Conservation (phyloP, 2,888 invertebrate species). For the Eurois occulta region DNA sequence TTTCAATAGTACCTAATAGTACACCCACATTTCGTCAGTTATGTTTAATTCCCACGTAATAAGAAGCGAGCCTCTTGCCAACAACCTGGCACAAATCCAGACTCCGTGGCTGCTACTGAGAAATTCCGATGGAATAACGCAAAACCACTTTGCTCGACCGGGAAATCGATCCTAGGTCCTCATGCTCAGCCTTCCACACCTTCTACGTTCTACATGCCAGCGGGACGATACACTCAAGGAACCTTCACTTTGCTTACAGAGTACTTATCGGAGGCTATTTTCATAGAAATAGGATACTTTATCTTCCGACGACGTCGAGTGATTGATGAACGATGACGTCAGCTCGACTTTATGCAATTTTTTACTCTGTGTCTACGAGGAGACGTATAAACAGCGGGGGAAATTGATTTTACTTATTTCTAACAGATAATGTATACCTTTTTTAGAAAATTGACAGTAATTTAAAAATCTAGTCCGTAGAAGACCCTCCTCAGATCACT, state of each 20-base stretch:
- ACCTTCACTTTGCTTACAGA: conserved; percentile 48
- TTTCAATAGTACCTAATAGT: neutral
- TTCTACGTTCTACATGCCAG: conserved; percentile 3
- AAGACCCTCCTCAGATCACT: neutral
- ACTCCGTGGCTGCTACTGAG: neutral
- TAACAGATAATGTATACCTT: neutral
- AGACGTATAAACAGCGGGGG: conserved; percentile 38
- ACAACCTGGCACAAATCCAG: neutral
- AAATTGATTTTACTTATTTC: conserved; percentile 18
- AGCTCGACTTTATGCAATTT: conserved; percentile 58
- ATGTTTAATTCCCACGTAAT: neutral
- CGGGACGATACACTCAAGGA: conserved; percentile 48
- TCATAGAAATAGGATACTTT: conserved; percentile 68
- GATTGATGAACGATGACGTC: conserved; percentile 68
- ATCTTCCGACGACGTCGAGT: conserved; percentile 61
- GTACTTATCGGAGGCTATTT: conserved; percentile 62
- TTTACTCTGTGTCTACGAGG: conserved; percentile 43
- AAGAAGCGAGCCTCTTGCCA: neutral
- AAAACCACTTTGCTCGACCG: no score
- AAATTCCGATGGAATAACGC: neutral
- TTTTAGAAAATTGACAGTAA: neutral
- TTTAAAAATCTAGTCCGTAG: neutral
- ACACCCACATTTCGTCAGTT: neutral
- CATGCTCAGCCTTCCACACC: neutral
- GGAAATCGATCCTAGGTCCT: no score